Percentiles rank a stretch among this genome's conserved stretches.
phyloP scores from a whole-genome alignment of 2,797 vertebrate genomes.

The Acridotheres tristis region DNA sequence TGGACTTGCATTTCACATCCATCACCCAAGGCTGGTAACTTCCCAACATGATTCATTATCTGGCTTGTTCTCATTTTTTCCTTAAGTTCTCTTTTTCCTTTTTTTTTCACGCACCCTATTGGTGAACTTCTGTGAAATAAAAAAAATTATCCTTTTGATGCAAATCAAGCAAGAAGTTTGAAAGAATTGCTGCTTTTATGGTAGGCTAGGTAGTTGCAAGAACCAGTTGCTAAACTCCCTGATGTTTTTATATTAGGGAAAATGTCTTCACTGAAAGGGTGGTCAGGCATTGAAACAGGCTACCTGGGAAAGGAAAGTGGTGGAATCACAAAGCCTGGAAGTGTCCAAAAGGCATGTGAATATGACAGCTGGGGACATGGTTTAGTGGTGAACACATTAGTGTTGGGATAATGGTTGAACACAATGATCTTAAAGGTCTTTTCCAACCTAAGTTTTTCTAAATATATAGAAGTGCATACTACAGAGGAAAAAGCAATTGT shows the following conservation, averaged over 20 bases:
- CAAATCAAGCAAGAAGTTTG: not conserved
- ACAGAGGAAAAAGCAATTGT: not conserved
- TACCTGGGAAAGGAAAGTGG: not conserved
- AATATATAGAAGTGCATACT: fast-evolving
- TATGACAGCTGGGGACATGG: not conserved
- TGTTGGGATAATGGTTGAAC: not conserved
- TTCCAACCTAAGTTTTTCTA: not conserved
- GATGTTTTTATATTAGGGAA: not conserved
- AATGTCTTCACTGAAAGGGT: not conserved
- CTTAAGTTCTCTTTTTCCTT: not conserved
- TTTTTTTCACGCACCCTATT: fast-evolving
- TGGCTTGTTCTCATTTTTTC: not conserved
- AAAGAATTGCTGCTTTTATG: not conserved
- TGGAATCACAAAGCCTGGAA: fast-evolving
- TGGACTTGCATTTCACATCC: not conserved
- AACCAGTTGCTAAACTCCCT: not conserved
- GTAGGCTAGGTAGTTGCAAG: not conserved
- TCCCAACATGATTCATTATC: not conserved
- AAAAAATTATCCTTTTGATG: not conserved
- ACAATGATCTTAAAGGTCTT: not conserved
- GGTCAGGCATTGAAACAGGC: not conserved
- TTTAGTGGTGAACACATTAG: not conserved
- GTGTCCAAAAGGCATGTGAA: not conserved
- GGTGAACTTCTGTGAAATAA: not conserved
- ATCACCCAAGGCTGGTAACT: not conserved